Conservation (phyloP, 2,888 invertebrate genomes). For the Ligdia adustata region DNA sequence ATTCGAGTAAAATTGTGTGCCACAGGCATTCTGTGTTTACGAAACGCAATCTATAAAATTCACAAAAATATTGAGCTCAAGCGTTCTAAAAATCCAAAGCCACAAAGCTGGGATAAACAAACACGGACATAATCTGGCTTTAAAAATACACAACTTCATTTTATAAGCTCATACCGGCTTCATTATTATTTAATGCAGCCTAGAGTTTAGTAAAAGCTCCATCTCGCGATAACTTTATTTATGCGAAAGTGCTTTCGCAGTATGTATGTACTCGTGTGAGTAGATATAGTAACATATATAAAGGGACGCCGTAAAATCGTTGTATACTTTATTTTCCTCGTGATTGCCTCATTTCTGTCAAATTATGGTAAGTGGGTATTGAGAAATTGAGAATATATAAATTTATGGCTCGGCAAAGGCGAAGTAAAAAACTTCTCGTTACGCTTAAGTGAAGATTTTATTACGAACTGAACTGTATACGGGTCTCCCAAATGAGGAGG, state of each 20-base stretch:
- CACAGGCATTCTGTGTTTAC: too few species aligned
- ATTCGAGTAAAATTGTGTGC: too few species aligned
- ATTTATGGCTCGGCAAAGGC: constrained; percentile 1
- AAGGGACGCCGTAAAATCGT: constrained; percentile 3
- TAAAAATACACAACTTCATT: constrained; percentile 7
- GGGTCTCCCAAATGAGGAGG: too few species aligned
- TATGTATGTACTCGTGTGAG: neutral
- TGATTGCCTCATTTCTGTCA: constrained; percentile 17
- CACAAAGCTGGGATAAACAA: neutral
- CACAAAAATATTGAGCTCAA: neutral
- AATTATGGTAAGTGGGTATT: constrained; percentile 15
- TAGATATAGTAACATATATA: neutral
- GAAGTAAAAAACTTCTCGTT: constrained; percentile 1
- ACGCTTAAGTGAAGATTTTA: too few species aligned
- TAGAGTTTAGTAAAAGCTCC: constrained; percentile 12
- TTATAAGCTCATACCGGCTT: constrained; percentile 12
- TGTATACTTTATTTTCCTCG: constrained; percentile 11
- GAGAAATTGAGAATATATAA: constrained; percentile 7
- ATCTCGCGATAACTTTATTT: constrained; percentile 18
- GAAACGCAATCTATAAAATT: neutral
- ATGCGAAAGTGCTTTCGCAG: neutral
- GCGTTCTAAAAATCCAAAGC: neutral
- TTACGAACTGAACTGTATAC: too few species aligned
- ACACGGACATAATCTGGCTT: constrained; percentile 4
- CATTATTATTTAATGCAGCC: constrained; percentile 17